phyloP scores from a whole-genome alignment of 1,140 invertebrate species.

The Callitettix versicolor region DNA sequence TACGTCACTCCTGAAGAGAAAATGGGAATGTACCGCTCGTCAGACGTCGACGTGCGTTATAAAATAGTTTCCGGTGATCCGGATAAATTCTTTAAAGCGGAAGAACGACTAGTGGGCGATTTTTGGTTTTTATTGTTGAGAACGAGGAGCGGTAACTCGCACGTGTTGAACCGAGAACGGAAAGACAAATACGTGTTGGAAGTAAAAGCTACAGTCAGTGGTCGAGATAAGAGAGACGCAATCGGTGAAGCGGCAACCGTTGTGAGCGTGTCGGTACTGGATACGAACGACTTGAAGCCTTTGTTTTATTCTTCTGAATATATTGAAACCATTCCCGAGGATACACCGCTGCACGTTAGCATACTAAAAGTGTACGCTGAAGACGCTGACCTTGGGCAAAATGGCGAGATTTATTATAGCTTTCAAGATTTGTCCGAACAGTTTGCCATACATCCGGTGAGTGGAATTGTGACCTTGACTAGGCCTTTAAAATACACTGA shows the following conservation, averaged over 20 bases:
- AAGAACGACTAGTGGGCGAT: slow-evolving; percentile 74
- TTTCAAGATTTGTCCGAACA: slow-evolving; percentile 72
- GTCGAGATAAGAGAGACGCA: slow-evolving; percentile 43
- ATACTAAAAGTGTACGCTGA: slow-evolving; percentile 69
- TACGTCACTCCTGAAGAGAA: slow-evolving; percentile 51
- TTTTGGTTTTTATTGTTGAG: slow-evolving; percentile 84
- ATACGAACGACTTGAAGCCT: slow-evolving; percentile 85
- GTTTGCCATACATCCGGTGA: slow-evolving; percentile 86
- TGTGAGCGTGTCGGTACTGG: slow-evolving; percentile 65
- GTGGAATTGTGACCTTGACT: slow-evolving; percentile 73
- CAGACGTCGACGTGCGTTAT: slow-evolving; percentile 54
- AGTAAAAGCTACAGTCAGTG: slow-evolving; percentile 58
- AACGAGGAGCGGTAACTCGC: slow-evolving; percentile 68
- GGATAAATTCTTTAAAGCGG: slow-evolving; percentile 84
- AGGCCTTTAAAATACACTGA: slow-evolving; percentile 58
- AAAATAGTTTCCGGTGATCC: slow-evolving; percentile 73
- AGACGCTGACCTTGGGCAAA: slow-evolving; percentile 86
- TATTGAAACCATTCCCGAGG: slow-evolving; percentile 72
- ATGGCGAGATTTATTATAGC: slow-evolving; percentile 93
- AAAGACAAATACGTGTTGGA: slow-evolving; percentile 72
- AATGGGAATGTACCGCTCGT: slow-evolving; percentile 52
- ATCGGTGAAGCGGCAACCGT: slow-evolving; percentile 54
- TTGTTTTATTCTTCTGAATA: slow-evolving; percentile 81
- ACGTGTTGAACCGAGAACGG: slow-evolving; percentile 82
- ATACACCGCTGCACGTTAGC: slow-evolving; percentile 68